Evolutionary conservation across 1,140 invertebrate genomes (phyloP), one percentile per base, ranked within the genome.

Genomic region (Zelostemma sp.): DNA sequence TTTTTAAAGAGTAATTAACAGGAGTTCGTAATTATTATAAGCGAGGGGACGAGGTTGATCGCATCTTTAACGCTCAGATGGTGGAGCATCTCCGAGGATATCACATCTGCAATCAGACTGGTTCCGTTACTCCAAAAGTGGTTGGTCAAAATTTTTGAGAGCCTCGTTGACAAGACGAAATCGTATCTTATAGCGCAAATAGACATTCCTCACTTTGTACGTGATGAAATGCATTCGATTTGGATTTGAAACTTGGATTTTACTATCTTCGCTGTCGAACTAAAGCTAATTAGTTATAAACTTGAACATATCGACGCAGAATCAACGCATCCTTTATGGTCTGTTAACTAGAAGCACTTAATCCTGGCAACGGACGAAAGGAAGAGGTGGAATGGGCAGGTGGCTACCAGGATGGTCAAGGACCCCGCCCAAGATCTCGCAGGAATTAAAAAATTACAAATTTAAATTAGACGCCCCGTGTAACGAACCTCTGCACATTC

Each of bases 361-460:
- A 71, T 74, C 72, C 68, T 68, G 67, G 64, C 68, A 68, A 59
- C 61, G 72, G 38, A 62, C 61, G 64, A 45, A 14, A 56, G 40
- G 47, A 47, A 66, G 65, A 66, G 70, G 65, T 72, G 65, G 65
- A 66, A 72, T 72, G 72, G 58, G 72, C 72, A 74, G 72, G 72
- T 74, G 72, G 72, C 56, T 71, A 62, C 51, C 46, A 70, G 41
- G 68, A 70, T 74, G 72, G 72, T 74, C 68, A 74, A 74, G 67
- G 72, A 70, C 72, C 67, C 72, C 67, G 67, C 66, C 66, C 67
- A 73, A 70, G 19, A 73, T 70, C 67, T 69, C 64, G 66, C 60
- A 60, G 53, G 64, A 70, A 73, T 73, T 69, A 70, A 70, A 57
- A 73, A 70, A 64, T 73, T 73, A 73, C 67, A 68, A 70, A 68